Evolutionary conservation across 92 coral and sea anemone genomes (phyloP).

Genomic region (Umimayanthus kanabou): DNA sequence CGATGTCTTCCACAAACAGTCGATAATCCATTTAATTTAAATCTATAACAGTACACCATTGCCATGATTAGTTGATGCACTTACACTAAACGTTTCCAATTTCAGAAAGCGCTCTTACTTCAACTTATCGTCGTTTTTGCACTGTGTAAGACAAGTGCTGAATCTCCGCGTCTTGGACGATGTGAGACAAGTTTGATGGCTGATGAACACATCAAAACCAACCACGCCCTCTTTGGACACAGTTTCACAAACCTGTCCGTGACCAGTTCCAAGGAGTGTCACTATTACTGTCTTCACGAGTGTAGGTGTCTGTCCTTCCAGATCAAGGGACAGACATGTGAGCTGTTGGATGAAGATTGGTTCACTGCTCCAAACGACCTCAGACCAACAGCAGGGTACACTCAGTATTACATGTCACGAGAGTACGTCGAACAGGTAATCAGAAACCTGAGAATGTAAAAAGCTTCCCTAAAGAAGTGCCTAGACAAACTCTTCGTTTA

Average conservation of each 20-base stretch:
- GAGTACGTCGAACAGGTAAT: slow-evolving; percentile 27
- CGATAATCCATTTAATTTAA: no score
- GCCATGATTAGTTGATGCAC: no score
- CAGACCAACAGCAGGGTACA: not conserved
- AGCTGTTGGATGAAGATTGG: slow-evolving; percentile 38
- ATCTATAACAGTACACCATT: not conserved
- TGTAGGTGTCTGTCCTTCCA: slow-evolving; percentile 52
- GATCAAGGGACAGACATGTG: slow-evolving; percentile 24
- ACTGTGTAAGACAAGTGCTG: not conserved
- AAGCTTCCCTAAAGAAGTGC: not conserved
- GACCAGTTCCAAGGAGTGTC: slow-evolving; percentile 21
- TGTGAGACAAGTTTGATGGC: not conserved
- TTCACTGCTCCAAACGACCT: slow-evolving; percentile 42
- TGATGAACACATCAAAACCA: not conserved
- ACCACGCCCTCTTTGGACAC: slow-evolving; percentile 21
- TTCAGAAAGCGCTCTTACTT: not conserved
- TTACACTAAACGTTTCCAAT: not conserved
- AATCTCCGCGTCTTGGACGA: not conserved
- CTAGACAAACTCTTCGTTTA: not conserved
- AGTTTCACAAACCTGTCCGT: slow-evolving; percentile 43
- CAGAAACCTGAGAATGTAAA: not conserved
- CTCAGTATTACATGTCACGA: slow-evolving; percentile 31
- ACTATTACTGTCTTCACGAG: slow-evolving; percentile 39
- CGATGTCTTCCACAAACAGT: no score
- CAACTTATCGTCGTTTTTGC: not conserved